Conservation (phyloP, 2,888 invertebrate species). For the Pachycephus smyrnensis region DNA sequence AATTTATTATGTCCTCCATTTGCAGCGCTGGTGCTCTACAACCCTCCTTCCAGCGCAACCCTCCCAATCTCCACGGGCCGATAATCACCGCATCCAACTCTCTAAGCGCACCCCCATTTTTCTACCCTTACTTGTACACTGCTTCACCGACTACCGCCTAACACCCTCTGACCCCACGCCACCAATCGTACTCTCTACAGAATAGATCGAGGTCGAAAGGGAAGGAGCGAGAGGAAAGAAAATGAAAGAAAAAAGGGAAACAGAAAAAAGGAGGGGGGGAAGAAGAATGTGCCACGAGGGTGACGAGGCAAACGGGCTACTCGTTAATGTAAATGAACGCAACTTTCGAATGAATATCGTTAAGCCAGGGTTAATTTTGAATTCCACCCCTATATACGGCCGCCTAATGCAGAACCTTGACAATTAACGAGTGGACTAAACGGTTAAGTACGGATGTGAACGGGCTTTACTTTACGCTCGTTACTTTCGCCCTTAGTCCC, state of each 20-base stretch:
- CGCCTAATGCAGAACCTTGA: conserved; percentile 9
- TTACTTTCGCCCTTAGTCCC: neutral
- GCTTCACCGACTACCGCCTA: neutral
- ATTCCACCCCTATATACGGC: conserved; percentile 2
- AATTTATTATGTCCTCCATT: conserved; percentile 1
- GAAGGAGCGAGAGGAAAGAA: neutral
- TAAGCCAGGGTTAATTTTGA: conserved; percentile 13
- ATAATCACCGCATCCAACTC: neutral
- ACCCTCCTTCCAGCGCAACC: neutral
- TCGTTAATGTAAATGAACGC: conserved; percentile 14
- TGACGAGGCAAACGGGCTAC: neutral
- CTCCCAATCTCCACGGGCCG: neutral
- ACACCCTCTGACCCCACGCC: neutral
- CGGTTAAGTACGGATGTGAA: conserved; percentile 11
- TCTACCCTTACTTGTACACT: neutral
- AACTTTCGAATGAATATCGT: conserved; percentile 19
- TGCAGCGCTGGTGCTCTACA: neutral
- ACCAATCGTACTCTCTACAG: neutral
- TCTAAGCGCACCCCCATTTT: neutral
- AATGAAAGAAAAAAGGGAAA: neutral
- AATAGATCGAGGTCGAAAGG: neutral
- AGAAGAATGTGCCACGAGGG: neutral
- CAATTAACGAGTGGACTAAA: conserved; percentile 20
- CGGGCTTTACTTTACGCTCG: conserved; percentile 10
- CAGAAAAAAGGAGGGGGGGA: neutral